Conservation (phyloP, 2,797 vertebrate genomes). For the Tragopan temminckii region DNA sequence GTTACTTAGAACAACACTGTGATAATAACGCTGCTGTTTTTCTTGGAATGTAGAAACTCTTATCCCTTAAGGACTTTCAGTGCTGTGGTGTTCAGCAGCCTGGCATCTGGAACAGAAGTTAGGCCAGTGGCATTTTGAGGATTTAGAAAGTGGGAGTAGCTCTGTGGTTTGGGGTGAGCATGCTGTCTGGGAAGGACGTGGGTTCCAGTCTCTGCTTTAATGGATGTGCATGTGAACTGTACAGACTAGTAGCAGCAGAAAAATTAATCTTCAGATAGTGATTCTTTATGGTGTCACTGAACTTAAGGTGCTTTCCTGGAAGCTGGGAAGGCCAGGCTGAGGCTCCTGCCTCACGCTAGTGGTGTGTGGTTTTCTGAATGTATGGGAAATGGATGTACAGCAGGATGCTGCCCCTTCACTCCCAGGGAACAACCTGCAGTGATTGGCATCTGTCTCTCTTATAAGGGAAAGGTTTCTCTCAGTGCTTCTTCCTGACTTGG, state of each 20-base stretch:
- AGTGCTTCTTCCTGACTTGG: not conserved
- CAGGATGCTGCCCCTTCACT: not conserved
- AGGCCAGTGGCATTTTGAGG: not conserved
- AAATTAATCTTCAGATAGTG: not conserved
- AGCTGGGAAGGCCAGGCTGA: not conserved
- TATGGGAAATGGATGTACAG: accelerated
- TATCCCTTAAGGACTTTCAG: not conserved
- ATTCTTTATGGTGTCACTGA: not conserved
- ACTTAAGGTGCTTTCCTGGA: not conserved
- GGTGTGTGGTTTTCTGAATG: not conserved
- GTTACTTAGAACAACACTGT: not conserved
- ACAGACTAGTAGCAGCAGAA: not conserved
- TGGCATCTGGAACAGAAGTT: not conserved
- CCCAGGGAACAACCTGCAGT: not conserved
- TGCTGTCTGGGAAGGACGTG: not conserved
- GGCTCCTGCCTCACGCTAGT: not conserved
- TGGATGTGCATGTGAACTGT: not conserved
- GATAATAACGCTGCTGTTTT: not conserved
- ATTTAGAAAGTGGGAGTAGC: not conserved
- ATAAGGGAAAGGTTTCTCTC: not conserved
- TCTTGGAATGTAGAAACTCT: not conserved
- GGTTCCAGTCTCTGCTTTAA: not conserved
- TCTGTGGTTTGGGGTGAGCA: not conserved
- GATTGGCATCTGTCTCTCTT: accelerated
- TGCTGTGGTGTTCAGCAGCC: not conserved